Percentiles rank a stretch among this genome's conserved stretches.
These are phyloP conservation scores for Anthonomus grandis DNA, from an alignment of 1,140 invertebrate genomes.

Conservation along the genomic window DNA sequence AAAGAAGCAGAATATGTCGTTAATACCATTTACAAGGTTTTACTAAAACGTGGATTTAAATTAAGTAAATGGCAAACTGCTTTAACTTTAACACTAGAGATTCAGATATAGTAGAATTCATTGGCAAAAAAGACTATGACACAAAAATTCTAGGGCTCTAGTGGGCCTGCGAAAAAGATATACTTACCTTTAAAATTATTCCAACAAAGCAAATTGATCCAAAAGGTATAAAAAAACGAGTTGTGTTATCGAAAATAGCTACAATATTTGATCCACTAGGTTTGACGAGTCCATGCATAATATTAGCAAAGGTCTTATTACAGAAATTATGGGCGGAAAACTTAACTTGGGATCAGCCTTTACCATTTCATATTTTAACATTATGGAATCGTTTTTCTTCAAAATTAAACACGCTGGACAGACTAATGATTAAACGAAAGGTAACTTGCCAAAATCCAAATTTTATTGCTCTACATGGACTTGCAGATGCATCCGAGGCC, in stretches of 20 bases:
- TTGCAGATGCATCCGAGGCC: conserved; percentile 37
- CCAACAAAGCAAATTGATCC: too few relatives aligned
- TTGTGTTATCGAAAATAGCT: conserved; percentile 29
- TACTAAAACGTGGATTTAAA: conserved; percentile 29
- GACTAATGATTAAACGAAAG: too few relatives aligned
- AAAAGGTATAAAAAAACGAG: conserved; percentile 19
- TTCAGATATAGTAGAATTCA: conserved; percentile 35
- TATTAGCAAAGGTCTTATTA: conserved; percentile 41
- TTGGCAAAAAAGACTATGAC: conserved; percentile 40
- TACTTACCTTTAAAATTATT: too few relatives aligned
- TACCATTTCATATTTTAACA: conserved; percentile 30
- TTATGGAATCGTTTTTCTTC: conserved; percentile 7
- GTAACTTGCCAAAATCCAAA: too few relatives aligned
- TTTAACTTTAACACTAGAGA: conserved; percentile 30
- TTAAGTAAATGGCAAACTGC: conserved; percentile 37
- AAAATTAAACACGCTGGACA: too few relatives aligned
- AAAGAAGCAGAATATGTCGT: conserved; percentile 4
- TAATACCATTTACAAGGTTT: conserved; percentile 22
- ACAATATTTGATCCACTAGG: conserved; percentile 37
- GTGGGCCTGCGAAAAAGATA: too few relatives aligned
- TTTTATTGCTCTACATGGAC: too few relatives aligned
- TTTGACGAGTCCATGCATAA: conserved; percentile 35
- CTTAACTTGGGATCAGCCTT: conserved; percentile 43
- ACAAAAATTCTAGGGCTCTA: too few relatives aligned
- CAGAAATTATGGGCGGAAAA: conserved; percentile 42